Evolutionary conservation across 2,797 vertebrate species (phyloP), one percentile per base, ranked within the genome.

Genomic region (Lemur catta): DNA sequence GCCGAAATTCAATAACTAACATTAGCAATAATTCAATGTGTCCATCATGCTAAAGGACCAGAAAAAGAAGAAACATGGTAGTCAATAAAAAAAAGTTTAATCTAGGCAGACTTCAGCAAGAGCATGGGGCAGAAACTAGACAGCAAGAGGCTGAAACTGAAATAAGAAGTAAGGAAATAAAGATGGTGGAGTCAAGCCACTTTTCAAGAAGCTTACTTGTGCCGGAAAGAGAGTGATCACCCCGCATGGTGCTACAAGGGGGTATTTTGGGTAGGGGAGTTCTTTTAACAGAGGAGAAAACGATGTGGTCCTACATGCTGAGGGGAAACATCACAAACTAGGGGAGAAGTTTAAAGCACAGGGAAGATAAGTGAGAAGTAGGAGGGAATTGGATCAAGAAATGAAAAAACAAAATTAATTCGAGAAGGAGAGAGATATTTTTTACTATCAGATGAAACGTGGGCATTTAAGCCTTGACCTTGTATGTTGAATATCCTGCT

Each of bases 221-320:
- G 50, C 57, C 52, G 17, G 20, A 48, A 61, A 22, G n/a, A 17
- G 46, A 48, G 38, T 12, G 33, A 7, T 9, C 12, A 28, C 3
- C 12, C 74, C 11, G 28, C 8, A 30, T 0, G 1, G 15, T 11
- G 10, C 33, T 12, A 1, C 7, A 7, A 46, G 0, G 17, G 3
- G 1, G 0, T 6, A 15, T 3, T 26, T 6, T 4, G 46, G 17
- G 12, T 7, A 88, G 22, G 20, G 6, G 4, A 59, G n/a, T 0
- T 33, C 57, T 69, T 8, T 4, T 22, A 67, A 63, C 6, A 69
- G 7, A 67, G 28, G 8, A 82, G 12, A 41, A 65, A 76, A 48
- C 43, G 7, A 18, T 14, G 30, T 2, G 7, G 65, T 17, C 35
- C 20, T 2, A 11, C 2, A 24, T 2, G 17, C 48, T 10, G 8